Base-by-base conservation (phyloP, 2,888 invertebrate species). In the Chaitophorus viminalis region DNA sequence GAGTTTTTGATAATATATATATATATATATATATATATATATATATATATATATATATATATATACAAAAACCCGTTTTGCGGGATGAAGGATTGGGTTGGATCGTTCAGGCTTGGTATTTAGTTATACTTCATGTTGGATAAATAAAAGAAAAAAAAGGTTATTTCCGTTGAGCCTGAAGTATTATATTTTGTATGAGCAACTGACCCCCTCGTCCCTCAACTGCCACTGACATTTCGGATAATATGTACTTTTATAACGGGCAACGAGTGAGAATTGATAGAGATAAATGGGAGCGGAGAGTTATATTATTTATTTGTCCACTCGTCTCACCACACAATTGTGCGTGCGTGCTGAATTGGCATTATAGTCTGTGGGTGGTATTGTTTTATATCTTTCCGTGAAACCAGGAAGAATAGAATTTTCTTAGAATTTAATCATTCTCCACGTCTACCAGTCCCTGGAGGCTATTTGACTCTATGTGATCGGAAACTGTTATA, bases 341-440 rank as follows among this genome's bases (percentile, higher is more conserved):
- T n/a, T n/a, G n/a, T 25, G 54, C 11, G 54, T 39, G 1, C 54
- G 29, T 31, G 33, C 54, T 54, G 68, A n/a, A 68, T 29, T 81
- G 17, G 29, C 21, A 31, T 81, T 70, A 46, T 31, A 60, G 75
- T 29, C 75, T 17, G 29, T 60, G 31, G 65, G 21, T n/a, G 75
- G 70, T 81, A 75, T 82, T 81, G 39, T 76, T 76, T 39, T 76
- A 76, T 31, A 84, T 60, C 21, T 60, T 6, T 46, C 46, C 14
- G 46, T 3, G 8, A 75, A 39, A 29, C 75, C 76, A 31, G 21
- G 29, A 74, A 14, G 65, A 39, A 84, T 65, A 75, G 76, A 84
- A 76, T 84, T 84, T 76, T 6, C 14, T n/a, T 39, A 39, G 33
- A 84, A 84, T 84, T 84, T 84, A 84, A 84, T 76, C 75, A 76